Conservation (phyloP, 2,113 vertebrate genomes). For the Manacus vitellinus region DNA sequence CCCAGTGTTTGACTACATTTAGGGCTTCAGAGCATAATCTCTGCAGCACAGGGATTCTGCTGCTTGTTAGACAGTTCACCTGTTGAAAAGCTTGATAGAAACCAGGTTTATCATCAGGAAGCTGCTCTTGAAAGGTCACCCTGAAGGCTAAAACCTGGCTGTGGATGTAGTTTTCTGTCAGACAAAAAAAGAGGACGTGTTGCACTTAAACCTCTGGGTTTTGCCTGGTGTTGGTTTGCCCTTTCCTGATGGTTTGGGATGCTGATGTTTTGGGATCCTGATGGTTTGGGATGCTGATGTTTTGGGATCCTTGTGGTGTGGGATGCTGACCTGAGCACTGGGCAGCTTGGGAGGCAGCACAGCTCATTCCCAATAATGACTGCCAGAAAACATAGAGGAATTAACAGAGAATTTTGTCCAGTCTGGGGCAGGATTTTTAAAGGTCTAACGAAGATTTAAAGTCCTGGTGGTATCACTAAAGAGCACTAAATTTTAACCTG, state of each 20-base stretch:
- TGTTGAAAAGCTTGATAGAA: not conserved
- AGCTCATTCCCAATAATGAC: not conserved
- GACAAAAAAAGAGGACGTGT: rapidly evolving
- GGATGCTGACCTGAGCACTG: not conserved
- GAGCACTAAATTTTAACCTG: not conserved
- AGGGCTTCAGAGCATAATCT: not conserved
- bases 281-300: rapidly evolving
- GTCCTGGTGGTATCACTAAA: not conserved
- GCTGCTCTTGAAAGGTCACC: not conserved
- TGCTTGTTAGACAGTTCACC: not conserved
- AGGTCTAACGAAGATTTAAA: not conserved
- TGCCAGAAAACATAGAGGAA: not conserved
- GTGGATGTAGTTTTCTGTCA: not conserved
- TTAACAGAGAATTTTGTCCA: not conserved
- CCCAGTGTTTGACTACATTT: not conserved
- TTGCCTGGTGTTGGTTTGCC: rapidly evolving
- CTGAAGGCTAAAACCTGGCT: not conserved
- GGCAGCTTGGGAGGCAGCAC: not conserved
- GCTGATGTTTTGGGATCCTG: not conserved
- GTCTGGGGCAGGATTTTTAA: not conserved
- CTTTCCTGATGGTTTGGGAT: not conserved
- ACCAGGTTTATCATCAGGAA: not conserved
- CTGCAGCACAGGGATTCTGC: not conserved
- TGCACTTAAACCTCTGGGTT: not conserved
- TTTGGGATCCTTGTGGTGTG: not conserved